A percentile compares a stretch with the other conserved stretches of the same genome.
These are phyloP conservation scores for Euleptes europaea DNA, from an alignment of 2,113 vertebrate genomes.

Conservation along the genomic window DNA sequence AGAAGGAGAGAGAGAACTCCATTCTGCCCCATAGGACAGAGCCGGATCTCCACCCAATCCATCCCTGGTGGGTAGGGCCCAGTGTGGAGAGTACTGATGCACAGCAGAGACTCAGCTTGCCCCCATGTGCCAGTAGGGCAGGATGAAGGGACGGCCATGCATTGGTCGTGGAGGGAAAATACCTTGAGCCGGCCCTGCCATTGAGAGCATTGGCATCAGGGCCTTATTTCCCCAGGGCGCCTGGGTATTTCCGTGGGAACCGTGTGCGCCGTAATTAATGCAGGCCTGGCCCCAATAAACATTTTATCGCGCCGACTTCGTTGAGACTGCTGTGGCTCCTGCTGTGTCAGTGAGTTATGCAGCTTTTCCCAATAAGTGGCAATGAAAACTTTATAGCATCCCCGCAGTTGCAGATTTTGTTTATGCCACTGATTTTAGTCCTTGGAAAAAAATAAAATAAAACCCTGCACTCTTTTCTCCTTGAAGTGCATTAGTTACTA, in stretches of 20 bases:
- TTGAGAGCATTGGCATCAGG: not conserved
- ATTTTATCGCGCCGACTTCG: not conserved
- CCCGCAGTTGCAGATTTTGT: not conserved
- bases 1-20: no score
- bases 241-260: not conserved
- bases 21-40: no score
- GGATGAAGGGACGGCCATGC: no score
- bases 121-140: no score
- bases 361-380: slow-evolving; percentile 21
- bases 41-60: no score
- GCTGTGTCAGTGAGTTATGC: not conserved
- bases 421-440: not conserved
- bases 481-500: not conserved
- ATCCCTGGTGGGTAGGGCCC: no score
- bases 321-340: not conserved
- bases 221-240: accelerated
- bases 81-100: no score
- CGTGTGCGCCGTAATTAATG: accelerated
- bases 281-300: slow-evolving; percentile 22
- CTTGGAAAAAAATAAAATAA: not conserved
- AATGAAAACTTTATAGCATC: slow-evolving; percentile 29
- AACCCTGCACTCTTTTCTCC: not conserved
- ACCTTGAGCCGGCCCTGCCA: no score
- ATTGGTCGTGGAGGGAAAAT: no score
- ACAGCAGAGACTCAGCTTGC: no score